These are phyloP conservation scores for Osmerus eperlanus DNA, from an alignment of 2,113 vertebrate species.

Conservation along the genomic window DNA sequence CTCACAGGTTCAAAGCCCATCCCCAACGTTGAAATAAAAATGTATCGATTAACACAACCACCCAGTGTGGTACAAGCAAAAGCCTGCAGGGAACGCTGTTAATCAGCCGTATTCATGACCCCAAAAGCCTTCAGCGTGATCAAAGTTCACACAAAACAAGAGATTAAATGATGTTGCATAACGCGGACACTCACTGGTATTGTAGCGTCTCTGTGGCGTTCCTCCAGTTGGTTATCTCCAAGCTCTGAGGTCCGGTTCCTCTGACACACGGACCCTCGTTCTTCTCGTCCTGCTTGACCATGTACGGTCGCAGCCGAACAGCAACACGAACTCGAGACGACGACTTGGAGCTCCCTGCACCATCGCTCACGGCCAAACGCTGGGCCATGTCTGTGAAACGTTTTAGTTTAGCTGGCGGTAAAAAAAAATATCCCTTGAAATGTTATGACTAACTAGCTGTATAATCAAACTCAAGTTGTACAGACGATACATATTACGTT, in stretches of 20 bases:
- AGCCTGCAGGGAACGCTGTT: too few species aligned
- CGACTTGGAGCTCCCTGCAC: slow-evolving; percentile 46
- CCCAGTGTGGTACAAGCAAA: too few species aligned
- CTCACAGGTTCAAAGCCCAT: background rate
- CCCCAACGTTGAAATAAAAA: too few species aligned
- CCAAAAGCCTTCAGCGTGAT: background rate
- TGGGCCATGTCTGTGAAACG: slow-evolving; percentile 62
- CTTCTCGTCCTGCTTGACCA: slow-evolving; percentile 64
- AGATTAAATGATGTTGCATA: fast-evolving
- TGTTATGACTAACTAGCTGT: too few species aligned
- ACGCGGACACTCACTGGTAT: slow-evolving; percentile 77
- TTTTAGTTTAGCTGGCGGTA: too few species aligned
- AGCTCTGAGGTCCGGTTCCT: slow-evolving; percentile 74
- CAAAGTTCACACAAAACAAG: background rate
- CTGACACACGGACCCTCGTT: slow-evolving; percentile 73
- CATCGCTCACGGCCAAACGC: slow-evolving; percentile 55
- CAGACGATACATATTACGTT: too few species aligned
- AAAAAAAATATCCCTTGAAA: too few species aligned
- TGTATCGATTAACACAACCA: too few species aligned
- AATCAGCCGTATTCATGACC: too few species aligned
- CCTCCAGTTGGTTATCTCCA: slow-evolving; percentile 86
- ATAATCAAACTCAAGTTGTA: too few species aligned
- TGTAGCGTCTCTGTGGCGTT: slow-evolving; percentile 83
- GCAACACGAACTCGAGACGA: slow-evolving; percentile 77
- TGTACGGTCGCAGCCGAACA: slow-evolving; percentile 80